Evolutionary conservation across 2,797 vertebrate species (phyloP), one percentile per base, ranked within the genome.

Genomic region (Ptychobarbus kaznakovi): DNA sequence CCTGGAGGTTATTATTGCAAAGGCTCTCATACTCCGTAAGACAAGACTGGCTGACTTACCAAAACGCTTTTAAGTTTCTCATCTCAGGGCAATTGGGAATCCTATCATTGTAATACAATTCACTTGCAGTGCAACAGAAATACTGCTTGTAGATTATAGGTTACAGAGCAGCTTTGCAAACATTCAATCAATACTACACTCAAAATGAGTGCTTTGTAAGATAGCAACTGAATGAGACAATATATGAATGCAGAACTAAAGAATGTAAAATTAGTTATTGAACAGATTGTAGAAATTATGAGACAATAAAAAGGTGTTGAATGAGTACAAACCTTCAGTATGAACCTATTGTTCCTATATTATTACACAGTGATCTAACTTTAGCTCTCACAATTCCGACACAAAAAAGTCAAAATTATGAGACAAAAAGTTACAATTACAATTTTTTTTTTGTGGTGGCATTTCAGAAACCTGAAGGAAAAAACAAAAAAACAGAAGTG

Each of bases 161-260:
- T 12, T 80, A 32, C 25, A 51, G 28, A 35, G 44, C 12, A 51
- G 28, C 42, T 28, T 42, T 61, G 44, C 44, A 68, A 51, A 68
- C 1, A 51, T 80, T 65, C 25, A 51, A 80, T 80, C 63, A 69
- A 69, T 35, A 28, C 58, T 80, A 80, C 78, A 66, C 11, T 65
- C 61, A 49, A 28, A 66, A 66, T 49, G 58, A 80, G 16, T 28
- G n/a, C 25, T 80, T 80, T 68, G 44, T 38, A 68, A 38, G 44
- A 80, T n/a, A 35, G 11, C 63, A 20, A 5, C 38, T 75, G 10
- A 76, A 56, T 76, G n/a, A 65, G 12, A 42, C 18, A 25, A 79
- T 46, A 68, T 18, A 49, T 51, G 63, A 80, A 80, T 80, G 10
- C 61, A 15, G 22, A 78, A 42, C 22, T 61, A 46, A 80, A 35